phyloP scores from a whole-genome alignment of 2,888 invertebrate species.

The Stenotaenia linearis region DNA sequence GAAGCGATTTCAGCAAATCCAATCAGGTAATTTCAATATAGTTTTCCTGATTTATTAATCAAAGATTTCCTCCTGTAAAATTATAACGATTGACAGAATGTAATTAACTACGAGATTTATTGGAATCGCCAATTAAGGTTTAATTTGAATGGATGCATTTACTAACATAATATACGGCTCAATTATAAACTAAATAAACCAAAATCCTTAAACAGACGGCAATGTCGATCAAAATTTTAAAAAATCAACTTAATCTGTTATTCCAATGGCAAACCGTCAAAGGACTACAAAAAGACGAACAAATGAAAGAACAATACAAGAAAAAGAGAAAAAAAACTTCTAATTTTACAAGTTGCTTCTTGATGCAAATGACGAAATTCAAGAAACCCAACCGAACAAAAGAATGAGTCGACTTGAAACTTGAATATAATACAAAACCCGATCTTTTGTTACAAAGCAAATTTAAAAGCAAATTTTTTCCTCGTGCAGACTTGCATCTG shows the following conservation, averaged over 20 bases:
- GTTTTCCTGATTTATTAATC: no score
- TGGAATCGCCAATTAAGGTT: not conserved
- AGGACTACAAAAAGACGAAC: not conserved
- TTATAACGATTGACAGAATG: not conserved
- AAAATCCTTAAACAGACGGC: not conserved
- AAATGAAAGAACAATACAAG: no score
- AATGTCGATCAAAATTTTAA: no score
- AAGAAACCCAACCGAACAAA: not conserved
- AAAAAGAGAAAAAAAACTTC: not conserved
- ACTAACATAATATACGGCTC: not conserved
- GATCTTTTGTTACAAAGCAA: not conserved
- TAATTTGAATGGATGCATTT: not conserved
- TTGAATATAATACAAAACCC: not conserved
- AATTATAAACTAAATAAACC: not conserved
- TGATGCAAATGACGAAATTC: conserved; percentile 1
- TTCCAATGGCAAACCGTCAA: no score
- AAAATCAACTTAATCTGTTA: no score
- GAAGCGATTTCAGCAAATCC: no score
- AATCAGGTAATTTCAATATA: no score
- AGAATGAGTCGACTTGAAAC: not conserved
- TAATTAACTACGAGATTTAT: not conserved
- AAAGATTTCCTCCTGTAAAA: not conserved
- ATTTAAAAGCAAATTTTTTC: not conserved
- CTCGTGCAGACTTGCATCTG: not conserved
- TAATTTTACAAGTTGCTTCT: not conserved